Evolutionary conservation across 2,888 invertebrate genomes (phyloP).

Genomic region (Chloroclystis v-ata): DNA sequence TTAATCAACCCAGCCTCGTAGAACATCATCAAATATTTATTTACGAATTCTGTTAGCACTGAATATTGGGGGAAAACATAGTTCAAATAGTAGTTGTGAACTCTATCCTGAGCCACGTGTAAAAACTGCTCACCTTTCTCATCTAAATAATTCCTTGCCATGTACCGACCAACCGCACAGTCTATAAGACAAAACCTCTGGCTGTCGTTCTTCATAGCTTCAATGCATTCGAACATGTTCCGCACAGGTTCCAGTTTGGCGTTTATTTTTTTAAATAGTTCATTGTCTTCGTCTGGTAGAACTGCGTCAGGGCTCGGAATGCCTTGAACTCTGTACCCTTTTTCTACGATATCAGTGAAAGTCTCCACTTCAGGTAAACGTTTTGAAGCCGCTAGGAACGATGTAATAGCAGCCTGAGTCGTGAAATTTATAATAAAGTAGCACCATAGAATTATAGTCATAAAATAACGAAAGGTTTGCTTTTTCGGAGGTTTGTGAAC

Average conservation of each 20-base stretch:
- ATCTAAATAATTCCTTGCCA: constrained; percentile 53
- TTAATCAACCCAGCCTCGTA: constrained; percentile 62
- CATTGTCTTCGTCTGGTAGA: constrained; percentile 54
- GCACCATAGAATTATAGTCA: constrained; percentile 58
- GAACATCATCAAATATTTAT: constrained; percentile 49
- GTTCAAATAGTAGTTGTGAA: constrained; percentile 62
- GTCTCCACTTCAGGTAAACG: constrained; percentile 66
- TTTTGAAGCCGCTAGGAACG: constrained; percentile 61
- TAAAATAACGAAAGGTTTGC: constrained; percentile 52
- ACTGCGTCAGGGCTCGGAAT: constrained; percentile 64
- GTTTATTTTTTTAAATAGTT: constrained; percentile 51
- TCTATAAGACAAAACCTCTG: constrained; percentile 63
- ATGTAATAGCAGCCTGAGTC: constrained; percentile 64
- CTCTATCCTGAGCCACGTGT: constrained; percentile 59
- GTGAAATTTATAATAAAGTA: constrained; percentile 64
- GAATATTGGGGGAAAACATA: constrained; percentile 56
- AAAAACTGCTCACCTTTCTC: constrained; percentile 61
- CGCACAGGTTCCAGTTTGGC: constrained; percentile 47
- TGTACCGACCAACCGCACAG: constrained; percentile 58
- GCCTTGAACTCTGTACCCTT: constrained; percentile 61
- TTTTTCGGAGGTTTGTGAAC: constrained; percentile 51
- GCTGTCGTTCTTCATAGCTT: constrained; percentile 46
- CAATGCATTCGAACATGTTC: constrained; percentile 50
- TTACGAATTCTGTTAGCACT: constrained; percentile 48
- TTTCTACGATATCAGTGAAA: constrained; percentile 62